These are phyloP conservation scores for Uropsilus gracilis DNA, from an alignment of 2,113 vertebrate genomes.

Conservation along the genomic window DNA sequence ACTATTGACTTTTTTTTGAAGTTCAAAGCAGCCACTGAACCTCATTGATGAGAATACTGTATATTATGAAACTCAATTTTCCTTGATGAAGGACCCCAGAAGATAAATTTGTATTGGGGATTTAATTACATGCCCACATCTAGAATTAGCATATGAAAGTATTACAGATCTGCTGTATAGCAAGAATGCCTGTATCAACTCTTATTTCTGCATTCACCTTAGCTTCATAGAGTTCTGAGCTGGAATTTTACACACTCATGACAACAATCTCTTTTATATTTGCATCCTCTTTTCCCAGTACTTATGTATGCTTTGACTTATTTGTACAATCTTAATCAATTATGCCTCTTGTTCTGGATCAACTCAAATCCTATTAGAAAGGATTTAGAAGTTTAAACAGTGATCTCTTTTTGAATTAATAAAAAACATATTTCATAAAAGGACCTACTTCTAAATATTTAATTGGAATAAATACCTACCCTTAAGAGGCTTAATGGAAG, in stretches of 20 bases:
- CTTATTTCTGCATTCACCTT: slow-evolving; percentile 15
- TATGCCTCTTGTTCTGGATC: slow-evolving; percentile 58
- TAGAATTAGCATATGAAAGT: slow-evolving; percentile 30
- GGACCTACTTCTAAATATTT: slow-evolving; percentile 70
- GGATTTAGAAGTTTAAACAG: slow-evolving; percentile 65
- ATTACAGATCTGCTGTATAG: not conserved
- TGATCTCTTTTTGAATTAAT: slow-evolving; percentile 72
- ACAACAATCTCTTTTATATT: slow-evolving; percentile 43
- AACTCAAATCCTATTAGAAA: slow-evolving; percentile 63
- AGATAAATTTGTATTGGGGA: slow-evolving; percentile 44
- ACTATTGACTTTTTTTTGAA: slow-evolving; percentile 50
- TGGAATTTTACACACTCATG: not conserved
- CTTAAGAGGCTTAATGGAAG: slow-evolving; percentile 73
- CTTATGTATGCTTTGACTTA: slow-evolving; percentile 49
- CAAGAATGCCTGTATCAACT: slow-evolving; percentile 10
- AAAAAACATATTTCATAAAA: slow-evolving; percentile 66
- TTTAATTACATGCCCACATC: slow-evolving; percentile 19
- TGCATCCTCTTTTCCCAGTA: not conserved
- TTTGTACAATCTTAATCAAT: slow-evolving; percentile 48
- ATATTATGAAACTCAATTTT: slow-evolving; percentile 53
- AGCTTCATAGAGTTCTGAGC: not conserved
- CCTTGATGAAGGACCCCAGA: not conserved
- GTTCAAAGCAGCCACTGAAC: slow-evolving; percentile 54
- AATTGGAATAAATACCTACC: slow-evolving; percentile 73
- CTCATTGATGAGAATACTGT: not conserved